phyloP scores from a whole-genome alignment of 2,797 vertebrate genomes.

The Lutjanus argentimaculatus region DNA sequence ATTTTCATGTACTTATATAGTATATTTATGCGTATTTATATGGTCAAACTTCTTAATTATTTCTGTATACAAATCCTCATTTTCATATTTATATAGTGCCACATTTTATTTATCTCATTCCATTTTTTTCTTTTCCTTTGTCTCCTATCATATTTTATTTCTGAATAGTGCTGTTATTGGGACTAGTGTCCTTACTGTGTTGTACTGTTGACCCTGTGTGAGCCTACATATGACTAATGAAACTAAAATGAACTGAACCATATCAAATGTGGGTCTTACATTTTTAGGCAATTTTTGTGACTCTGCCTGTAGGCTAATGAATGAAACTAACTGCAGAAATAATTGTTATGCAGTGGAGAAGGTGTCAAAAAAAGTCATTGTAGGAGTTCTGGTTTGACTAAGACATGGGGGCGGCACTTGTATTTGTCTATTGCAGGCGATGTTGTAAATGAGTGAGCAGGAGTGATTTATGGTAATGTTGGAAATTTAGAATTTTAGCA shows the following conservation, averaged over 20 bases:
- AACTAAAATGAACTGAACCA: background rate
- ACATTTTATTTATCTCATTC: too few species aligned
- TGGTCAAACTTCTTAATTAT: too few species aligned
- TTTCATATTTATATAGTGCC: too few species aligned
- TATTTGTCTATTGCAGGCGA: background rate
- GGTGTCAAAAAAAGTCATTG: background rate
- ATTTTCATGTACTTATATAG: too few species aligned
- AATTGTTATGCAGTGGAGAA: background rate
- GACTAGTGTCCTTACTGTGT: too few species aligned
- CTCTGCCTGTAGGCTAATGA: background rate
- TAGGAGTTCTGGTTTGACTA: background rate
- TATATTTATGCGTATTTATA: too few species aligned
- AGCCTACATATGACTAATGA: too few species aligned
- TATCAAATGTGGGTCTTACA: background rate
- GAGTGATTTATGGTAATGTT: background rate
- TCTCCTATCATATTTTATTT: too few species aligned
- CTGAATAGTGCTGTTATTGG: too few species aligned
- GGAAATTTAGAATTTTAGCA: constrained; percentile 29
- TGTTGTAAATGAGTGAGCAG: background rate
- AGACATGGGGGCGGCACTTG: background rate
- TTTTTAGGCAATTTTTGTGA: background rate
- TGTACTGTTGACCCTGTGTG: too few species aligned
- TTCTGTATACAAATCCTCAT: too few species aligned
- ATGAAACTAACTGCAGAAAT: background rate
- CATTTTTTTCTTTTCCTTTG: too few species aligned